Evolutionary conservation across 35 echinoderm and acorn worm species (phyloP), one percentile per base, ranked within the genome.

Genomic region (Diadema setosum): DNA sequence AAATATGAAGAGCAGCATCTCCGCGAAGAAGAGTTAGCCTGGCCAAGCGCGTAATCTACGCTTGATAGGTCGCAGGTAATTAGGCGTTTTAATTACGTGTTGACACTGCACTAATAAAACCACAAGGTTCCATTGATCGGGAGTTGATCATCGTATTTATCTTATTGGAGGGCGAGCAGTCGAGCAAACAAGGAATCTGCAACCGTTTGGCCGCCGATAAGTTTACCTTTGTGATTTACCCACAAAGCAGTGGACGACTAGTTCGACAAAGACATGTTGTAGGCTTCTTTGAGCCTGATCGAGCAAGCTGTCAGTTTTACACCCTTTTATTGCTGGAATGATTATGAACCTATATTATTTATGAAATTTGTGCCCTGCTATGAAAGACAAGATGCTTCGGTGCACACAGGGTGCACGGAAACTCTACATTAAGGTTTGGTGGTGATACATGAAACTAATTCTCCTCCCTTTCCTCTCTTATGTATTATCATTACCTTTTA

Each of bases 51-150:
- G 24, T 78, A 78, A 78, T 78, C 73, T 78, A 41, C 9, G 73
- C 73, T 78, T 78, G 73, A 78, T 78, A 78, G 73, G 14, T 44
- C 14, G 36, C 33, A 41, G 44, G 73, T 78, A 78, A 78, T 78
- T 78, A 78, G 73, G 73, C 73, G 73, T 78, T 78, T 78, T 78
- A 78, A 78, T 78, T 78, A 78, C 73, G 73, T 78, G 73, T 78
- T 78, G 73, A 78, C 73, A 42, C 20, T 33, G 73, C 73, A 78
- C 73, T 78, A 78, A 78, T 78, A 78, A 78, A 78, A 78, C 8
- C 73, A 78, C 73, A 78, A 78, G 73, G 73, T 41, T 78, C 44
- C 73, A 78, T 78, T 78, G 73, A 78, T 78, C 73, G 39, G 33
- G 36, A 41, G 73, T 44, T 78, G 44, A 78, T 78, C 39, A 78